Evolutionary conservation across 2,113 vertebrate genomes (phyloP), one percentile per base, ranked within the genome.

Genomic region (Lanius collurio): DNA sequence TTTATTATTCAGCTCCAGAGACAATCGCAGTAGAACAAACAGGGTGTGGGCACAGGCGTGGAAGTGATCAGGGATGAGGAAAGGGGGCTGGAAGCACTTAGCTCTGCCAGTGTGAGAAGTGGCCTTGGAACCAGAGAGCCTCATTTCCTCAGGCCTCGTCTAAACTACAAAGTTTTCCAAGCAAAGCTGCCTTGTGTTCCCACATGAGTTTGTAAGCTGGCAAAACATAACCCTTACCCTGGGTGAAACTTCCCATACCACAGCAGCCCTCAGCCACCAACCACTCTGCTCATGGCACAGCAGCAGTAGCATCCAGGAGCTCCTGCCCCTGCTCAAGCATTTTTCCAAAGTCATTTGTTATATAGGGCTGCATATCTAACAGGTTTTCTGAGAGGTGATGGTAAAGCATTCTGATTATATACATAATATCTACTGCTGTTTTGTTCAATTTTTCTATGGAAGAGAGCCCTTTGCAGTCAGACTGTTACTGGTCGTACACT

Each of bases 11-110:
- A 91, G 52, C 69, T 94, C 30, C 56, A 47, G 44, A 83, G 83
- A 90, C 83, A 87, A 83, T 89, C 4, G 0, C 33, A 50, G 52
- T 47, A 27, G 81, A 84, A 78, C 47, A 84, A 84, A 67, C 46
- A 71, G 74, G 74, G 89, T 0, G 2, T 93, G 84, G 79, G 47
- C 60, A 86, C 39, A 55, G 77, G 60, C 16, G 1, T 91, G 73
- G 77, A 82, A 94, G 76, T 44, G 73, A 75, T 82, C 81, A 67
- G 52, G 30, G 52, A 24, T 59, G 69, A 84, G 77, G 81, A 65
- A 87, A 91, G 60, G 47, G 46, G 42, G 26, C 73, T 95, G 96
- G 83, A 94, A 96, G 64, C 87, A 67, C 77, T 91, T 77, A 50
- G 37, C 52, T 74, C 78, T 87, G 87, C 59, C 73, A n/a, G 4